Base-by-base conservation (phyloP, 2,113 vertebrate genomes). In the Petaurus breviceps region DNA sequence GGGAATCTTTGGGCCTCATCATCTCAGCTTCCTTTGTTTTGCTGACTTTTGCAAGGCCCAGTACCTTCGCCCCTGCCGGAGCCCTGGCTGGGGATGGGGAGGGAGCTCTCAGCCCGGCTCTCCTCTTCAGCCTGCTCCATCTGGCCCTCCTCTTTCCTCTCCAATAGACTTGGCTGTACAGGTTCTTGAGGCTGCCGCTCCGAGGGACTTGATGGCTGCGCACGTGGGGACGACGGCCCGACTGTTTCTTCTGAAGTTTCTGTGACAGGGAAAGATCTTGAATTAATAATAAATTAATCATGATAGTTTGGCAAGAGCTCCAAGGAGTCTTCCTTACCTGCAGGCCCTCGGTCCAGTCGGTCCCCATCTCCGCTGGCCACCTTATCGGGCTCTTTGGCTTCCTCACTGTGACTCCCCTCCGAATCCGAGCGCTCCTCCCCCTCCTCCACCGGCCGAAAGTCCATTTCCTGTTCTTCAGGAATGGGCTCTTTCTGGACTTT, bases 401-500 rank as follows among this genome's bases (percentile, higher is more conserved):
- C 99, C 96, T 99, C 99, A 52, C 96, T 98, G 94, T 98, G 99
- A 97, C 98, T 99, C 53, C 99, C 99, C 94, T 99, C 99, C n/a
- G 99, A 99, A 96, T 99, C 99, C 3, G 99, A 99, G 47, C 97
- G 98, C 90, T 99, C 99, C 49, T 99, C 99, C 90, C 98, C 99
- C 96, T 99, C 99, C 52, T 99, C 99, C 92, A 99, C 98, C 24
- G 99, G 99, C 93, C 98, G 99, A 96, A 99, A 99, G 92, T 99
- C 99, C 94, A 99, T 99, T 98, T 99, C 99, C 95, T 99, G 99
- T 96, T 99, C 99, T 98, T 99, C 99, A 10, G 99, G 99, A 97
- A 99, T 99, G 0, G 99, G 99, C 94, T 99, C 99, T 98, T 99
- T 99, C 96, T 99, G 99, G 92, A 99, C 99, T 98, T 99, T 99